Evolutionary conservation across 2,888 invertebrate species (phyloP).

Genomic region (Ctena decussata): DNA sequence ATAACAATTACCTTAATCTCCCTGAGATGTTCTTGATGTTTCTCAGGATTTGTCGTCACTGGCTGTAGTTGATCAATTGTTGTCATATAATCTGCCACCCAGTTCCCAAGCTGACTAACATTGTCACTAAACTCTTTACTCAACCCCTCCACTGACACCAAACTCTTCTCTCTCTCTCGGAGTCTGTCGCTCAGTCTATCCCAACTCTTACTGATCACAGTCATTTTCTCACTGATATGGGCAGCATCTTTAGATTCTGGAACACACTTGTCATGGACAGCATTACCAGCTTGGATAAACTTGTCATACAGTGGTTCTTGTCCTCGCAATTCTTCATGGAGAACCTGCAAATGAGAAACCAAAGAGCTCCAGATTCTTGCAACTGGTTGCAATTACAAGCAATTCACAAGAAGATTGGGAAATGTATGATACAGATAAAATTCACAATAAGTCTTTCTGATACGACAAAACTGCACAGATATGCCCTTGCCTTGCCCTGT

Average conservation of each 20-base stretch:
- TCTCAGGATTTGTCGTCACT: slow-evolving; percentile 89
- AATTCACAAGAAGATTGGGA: too few species aligned
- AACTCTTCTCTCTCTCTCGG: slow-evolving; percentile 88
- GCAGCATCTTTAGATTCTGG: slow-evolving; percentile 86
- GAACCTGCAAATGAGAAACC: slow-evolving; percentile 89
- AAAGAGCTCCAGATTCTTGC: too few species aligned
- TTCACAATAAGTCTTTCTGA: too few species aligned
- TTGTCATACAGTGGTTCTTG: slow-evolving; percentile 97
- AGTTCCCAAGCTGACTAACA: slow-evolving; percentile 93
- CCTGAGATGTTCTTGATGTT: slow-evolving; percentile 94
- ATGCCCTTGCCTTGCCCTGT: too few species aligned
- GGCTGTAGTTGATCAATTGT: slow-evolving; percentile 93
- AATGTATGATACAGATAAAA: too few species aligned
- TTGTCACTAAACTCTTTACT: slow-evolving; percentile 97
- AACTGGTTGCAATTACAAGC: too few species aligned
- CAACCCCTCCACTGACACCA: slow-evolving; percentile 97
- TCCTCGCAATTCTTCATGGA: slow-evolving; percentile 97
- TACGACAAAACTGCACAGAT: too few species aligned
- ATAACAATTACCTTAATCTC: slow-evolving; percentile 90
- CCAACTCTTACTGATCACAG: slow-evolving; percentile 92
- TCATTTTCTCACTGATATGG: slow-evolving; percentile 87
- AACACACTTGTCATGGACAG: slow-evolving; percentile 90
- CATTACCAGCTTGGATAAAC: slow-evolving; percentile 93
- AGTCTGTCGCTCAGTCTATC: slow-evolving; percentile 90
- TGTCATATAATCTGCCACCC: slow-evolving; percentile 95